Evolutionary conservation across 2,113 vertebrate genomes (phyloP).

Genomic region (Tamias sibiricus): DNA sequence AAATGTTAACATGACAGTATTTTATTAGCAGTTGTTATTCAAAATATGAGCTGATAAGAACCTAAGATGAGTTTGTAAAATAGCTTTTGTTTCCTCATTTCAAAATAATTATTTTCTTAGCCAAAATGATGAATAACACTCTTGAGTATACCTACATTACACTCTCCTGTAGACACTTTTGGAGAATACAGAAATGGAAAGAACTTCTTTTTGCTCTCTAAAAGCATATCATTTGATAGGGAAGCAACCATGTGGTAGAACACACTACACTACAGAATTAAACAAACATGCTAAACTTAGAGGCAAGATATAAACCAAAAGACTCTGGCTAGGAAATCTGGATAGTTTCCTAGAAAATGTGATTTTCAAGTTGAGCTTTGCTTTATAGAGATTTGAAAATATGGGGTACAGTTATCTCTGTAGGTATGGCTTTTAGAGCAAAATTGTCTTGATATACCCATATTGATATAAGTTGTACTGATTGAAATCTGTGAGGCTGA

Average conservation of each 20-base stretch:
- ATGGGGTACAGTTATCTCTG: background rate
- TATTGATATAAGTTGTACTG: background rate
- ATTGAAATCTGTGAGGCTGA: slow-evolving; percentile 6
- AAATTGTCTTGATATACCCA: background rate
- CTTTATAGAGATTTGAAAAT: background rate
- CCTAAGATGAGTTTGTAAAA: background rate
- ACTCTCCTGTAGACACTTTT: background rate
- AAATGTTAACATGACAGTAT: background rate
- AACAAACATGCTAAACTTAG: background rate
- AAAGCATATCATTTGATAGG: background rate
- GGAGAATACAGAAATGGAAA: background rate
- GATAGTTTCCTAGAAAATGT: background rate
- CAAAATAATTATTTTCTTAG: background rate
- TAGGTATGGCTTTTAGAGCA: background rate
- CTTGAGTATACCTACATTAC: background rate
- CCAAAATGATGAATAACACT: background rate
- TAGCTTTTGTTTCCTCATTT: slow-evolving; percentile 18
- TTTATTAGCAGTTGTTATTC: slow-evolving; percentile 32
- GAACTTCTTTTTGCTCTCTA: background rate
- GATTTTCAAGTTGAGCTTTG: background rate
- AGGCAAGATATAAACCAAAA: background rate
- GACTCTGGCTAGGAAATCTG: background rate
- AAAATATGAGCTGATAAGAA: background rate
- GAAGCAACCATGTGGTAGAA: background rate
- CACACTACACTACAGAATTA: background rate